Percentiles rank a stretch among this genome's conserved stretches.
Conservation (phyloP, 1,140 invertebrate genomes). For the Stegodyphus mimosarum region DNA sequence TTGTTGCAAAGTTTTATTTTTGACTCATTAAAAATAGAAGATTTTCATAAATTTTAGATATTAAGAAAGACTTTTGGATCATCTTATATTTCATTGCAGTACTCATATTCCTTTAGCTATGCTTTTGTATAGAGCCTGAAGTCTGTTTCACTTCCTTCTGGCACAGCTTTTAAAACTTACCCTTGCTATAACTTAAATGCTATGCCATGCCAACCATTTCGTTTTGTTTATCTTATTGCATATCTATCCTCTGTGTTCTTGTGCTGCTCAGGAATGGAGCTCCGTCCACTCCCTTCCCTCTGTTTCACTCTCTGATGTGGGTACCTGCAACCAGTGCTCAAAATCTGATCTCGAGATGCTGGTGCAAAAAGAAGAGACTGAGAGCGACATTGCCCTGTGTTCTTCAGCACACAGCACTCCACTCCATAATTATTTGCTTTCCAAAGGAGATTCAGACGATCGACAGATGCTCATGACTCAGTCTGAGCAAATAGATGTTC, state of each 20-base stretch:
- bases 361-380: constrained; percentile 41
- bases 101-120: too few species aligned
- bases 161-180: constrained; percentile 6
- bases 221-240: constrained; percentile 32
- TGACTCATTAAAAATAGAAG: too few species aligned
- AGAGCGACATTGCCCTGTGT: constrained; percentile 35
- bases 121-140: too few species aligned
- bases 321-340: background rate
- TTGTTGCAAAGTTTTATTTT: too few species aligned
- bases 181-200: constrained; percentile 6
- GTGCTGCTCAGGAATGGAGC: constrained; percentile 56
- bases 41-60: too few species aligned
- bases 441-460: constrained; percentile 34
- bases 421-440: constrained; percentile 40
- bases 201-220: constrained; percentile 17
- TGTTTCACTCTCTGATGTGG: constrained; percentile 43
- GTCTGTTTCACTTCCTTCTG: background rate
- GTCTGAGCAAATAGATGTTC: constrained; percentile 10
- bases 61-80: too few species aligned
- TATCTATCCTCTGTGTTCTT: constrained; percentile 50
- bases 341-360: constrained; percentile 30
- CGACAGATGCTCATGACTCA: constrained; percentile 14
- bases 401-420: constrained; percentile 52
- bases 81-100: too few species aligned
- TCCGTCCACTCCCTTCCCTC: constrained; percentile 54